Conservation (phyloP, 2,888 invertebrate species). For the Nemotelus nigrinus region DNA sequence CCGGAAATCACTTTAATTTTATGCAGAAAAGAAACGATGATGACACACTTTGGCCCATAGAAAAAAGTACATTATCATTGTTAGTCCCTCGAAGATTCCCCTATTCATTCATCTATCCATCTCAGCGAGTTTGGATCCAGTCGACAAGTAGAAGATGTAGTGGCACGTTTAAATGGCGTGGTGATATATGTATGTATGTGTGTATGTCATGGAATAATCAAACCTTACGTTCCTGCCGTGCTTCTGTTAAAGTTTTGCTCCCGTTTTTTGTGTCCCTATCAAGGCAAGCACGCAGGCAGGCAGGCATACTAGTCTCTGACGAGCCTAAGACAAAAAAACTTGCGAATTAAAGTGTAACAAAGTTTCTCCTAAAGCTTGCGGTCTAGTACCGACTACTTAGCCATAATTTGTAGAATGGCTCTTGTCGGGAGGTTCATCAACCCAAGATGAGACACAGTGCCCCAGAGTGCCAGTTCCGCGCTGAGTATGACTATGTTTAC, state of each 20-base stretch:
- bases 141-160: background rate
- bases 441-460: slow-evolving; percentile 39
- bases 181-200: background rate
- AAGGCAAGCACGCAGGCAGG: background rate
- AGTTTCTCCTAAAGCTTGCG: slow-evolving; percentile 40
- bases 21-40: slow-evolving; percentile 39
- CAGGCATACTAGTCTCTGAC: background rate
- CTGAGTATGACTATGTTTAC: background rate
- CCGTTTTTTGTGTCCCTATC: background rate
- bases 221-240: slow-evolving; percentile 7
- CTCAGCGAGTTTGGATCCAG: background rate
- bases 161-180: background rate
- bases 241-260: background rate
- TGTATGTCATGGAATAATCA: slow-evolving; percentile 40
- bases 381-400: slow-evolving; percentile 30
- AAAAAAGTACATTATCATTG: slow-evolving; percentile 41
- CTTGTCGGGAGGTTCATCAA: slow-evolving; percentile 44
- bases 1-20: slow-evolving; percentile 44
- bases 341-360: slow-evolving; percentile 45
- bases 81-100: slow-evolving; percentile 29
- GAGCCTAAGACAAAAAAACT: slow-evolving; percentile 27
- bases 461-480: background rate
- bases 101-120: slow-evolving; percentile 1
- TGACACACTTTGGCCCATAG: slow-evolving; percentile 38
- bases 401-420: slow-evolving; percentile 44